Evolutionary conservation across 2,113 vertebrate species (phyloP), one percentile per base, ranked within the genome.

Genomic region (Melospiza melodia): DNA sequence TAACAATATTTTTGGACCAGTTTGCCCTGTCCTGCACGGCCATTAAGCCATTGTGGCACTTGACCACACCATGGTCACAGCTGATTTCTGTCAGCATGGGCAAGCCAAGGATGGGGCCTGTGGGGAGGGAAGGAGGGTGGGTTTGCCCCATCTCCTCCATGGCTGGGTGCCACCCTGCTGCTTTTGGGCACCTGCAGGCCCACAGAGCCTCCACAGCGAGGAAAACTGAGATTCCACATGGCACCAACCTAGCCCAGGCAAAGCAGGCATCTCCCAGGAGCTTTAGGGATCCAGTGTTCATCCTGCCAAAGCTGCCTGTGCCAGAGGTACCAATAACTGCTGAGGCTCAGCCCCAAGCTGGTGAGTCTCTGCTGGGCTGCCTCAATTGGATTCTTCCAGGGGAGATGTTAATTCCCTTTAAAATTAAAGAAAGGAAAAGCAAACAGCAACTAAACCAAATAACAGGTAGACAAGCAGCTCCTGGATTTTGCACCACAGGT

Each of bases 401-500:
- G 28, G 24, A 91, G 62, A 67, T 48, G 57, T 83, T 94, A 65
- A 92, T 85, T 86, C 63, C 37, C 51, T 88, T 67, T 43, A 58
- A 87, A 94, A 65, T 67, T 62, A 76, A 89, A 49, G 39, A 55
- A 24, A 82, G 12, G 30, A 31, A 84, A 91, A 87, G 33, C 59
- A 76, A 94, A 62, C 10, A 59, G 25, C 27, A 80, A 11, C 51
- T 59, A 55, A 94, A 81, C 11, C 5, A 1, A 75, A 58, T 33
- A 84, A 33, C 33, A 49, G 46, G 52, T 77, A 85, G 75, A 51
- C 22, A 67, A 22, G 25, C 17, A 67, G 43, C 48, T 88, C 68
- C 84, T 57, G 55, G 55, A 69, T 79, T 75, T 88, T 71, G 62
- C 79, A 59, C 9, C 8, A 30, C 65, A 52, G 68, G 31, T 52